Conservation (phyloP, 2,888 invertebrate genomes). For the Lithophane leautieri region DNA sequence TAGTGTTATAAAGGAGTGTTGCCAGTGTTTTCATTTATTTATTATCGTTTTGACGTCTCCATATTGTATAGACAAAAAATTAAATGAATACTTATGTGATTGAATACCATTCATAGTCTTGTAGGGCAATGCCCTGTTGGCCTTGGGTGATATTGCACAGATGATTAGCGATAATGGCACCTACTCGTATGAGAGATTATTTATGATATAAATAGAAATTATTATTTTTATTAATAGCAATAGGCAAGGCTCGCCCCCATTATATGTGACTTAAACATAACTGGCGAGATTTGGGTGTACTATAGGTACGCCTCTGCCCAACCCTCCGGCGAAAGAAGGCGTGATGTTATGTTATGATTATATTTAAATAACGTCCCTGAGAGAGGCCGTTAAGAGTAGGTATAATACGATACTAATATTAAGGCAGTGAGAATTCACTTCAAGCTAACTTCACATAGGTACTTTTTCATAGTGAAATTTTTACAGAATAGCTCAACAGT, state of each 20-base stretch:
- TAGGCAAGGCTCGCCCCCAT: neutral
- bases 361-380: neutral
- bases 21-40: no score
- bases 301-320: neutral
- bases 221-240: neutral
- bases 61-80: neutral
- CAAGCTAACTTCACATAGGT: no score
- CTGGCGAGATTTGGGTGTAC: neutral
- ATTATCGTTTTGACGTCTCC: neutral
- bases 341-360: neutral
- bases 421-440: no score
- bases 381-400: neutral
- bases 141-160: neutral
- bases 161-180: neutral
- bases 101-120: neutral
- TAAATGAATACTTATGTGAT: neutral
- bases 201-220: conserved; percentile 5
- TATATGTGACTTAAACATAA: neutral
- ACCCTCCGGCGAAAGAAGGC: neutral
- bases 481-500: neutral
- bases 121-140: neutral
- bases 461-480: no score
- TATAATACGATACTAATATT: neutral
- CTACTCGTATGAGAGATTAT: neutral
- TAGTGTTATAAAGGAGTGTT: no score